Evolutionary conservation across 2,888 invertebrate genomes (phyloP).

Genomic region (Euzophera pinguis): DNA sequence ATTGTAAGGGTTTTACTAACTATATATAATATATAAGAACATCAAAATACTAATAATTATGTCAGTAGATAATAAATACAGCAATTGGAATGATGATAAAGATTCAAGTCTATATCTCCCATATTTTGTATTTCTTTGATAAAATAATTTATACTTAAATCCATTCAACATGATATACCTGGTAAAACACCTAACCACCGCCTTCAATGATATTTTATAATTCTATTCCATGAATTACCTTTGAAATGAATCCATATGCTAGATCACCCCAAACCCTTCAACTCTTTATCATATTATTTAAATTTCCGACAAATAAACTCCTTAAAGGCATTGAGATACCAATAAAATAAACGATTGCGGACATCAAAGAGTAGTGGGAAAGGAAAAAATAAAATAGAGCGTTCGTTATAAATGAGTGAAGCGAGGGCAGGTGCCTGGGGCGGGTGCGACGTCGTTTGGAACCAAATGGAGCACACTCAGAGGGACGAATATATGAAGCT

Average conservation of each 20-base stretch:
- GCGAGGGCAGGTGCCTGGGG: slow-evolving; percentile 5
- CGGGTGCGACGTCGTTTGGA: neutral
- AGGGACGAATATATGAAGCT: no score
- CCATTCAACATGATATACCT: no score
- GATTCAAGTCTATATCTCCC: no score
- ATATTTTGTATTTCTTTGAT: no score
- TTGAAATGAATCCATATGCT: neutral
- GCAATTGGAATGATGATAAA: no score
- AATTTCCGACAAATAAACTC: slow-evolving; percentile 22
- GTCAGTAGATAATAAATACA: no score
- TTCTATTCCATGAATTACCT: neutral
- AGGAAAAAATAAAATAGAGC: slow-evolving; percentile 36
- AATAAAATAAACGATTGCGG: slow-evolving; percentile 39
- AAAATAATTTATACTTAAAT: no score
- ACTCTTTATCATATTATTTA: slow-evolving; percentile 25
- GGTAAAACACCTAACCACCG: no score
- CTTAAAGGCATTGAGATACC: slow-evolving; percentile 31
- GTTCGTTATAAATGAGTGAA: slow-evolving; percentile 36
- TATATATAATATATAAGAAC: no score
- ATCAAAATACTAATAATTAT: no score
- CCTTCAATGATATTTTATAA: neutral
- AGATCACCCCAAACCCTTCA: neutral
- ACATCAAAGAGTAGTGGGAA: slow-evolving; percentile 41
- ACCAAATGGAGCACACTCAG: neutral
- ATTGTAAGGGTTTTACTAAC: no score